Evolutionary conservation across 2,888 invertebrate genomes (phyloP), one percentile per base, ranked within the genome.

Genomic region (Meteorus cinctellus): DNA sequence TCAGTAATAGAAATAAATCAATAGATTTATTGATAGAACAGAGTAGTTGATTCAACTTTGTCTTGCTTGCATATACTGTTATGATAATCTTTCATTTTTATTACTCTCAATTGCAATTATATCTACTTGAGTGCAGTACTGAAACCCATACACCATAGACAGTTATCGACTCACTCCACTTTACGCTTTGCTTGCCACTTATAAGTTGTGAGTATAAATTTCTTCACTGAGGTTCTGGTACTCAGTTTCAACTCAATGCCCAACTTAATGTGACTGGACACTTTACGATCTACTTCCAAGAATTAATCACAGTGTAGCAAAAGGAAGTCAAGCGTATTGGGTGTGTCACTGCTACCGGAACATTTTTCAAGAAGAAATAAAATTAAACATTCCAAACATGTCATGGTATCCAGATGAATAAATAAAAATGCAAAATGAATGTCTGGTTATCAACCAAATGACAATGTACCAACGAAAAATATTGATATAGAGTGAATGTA

Each of bases 251-350:
- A 62, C 45, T 63, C 48, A 63, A 72, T 62, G 34, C 31, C 34
- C 19, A 70, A 55, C 34, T 71, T 19, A 60, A 60, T 16, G 41
- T 60, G 62, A 36, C 62, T 36, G 19, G 45, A 72, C 36, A 45
- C 31, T 70, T 73, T 74, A 55, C 45, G 48, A 72, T 60, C 59
- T 31, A 67, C 41, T 34, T 70, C 41, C 66, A 72, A 29, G 34
- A 45, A 70, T 55, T 65, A 69, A 77, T 72, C 19, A 65, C 31
- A 34, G 45, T 69, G 51, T 31, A 34, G 45, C 68, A 48, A 63
- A 31, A 72, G 31, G 27, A 65, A 55, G 66, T 62, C 51, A 51
- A 77, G 34, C 51, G 69, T 48, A 24, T 45, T 29, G 19, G 34
- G 8, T 16, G 48, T 48, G 19, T 66, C 36, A 66, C 24, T 27